Percentiles rank a stretch among this genome's conserved stretches.
These are phyloP conservation scores for Parazoanthus atlanticus DNA, from an alignment of 92 coral and sea anemone species.

Conservation along the genomic window DNA sequence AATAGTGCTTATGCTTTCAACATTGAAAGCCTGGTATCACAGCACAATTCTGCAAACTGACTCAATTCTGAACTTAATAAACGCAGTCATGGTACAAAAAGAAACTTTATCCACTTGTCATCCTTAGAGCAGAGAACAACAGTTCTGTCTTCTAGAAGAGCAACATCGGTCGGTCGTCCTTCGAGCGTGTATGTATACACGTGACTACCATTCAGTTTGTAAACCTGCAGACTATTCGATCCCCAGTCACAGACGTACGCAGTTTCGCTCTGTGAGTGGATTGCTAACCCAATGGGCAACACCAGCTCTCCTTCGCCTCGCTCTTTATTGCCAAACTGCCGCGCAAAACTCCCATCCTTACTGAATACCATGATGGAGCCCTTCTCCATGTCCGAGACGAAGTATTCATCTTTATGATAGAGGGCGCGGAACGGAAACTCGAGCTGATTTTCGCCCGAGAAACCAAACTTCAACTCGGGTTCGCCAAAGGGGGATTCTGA, in stretches of 20 bases:
- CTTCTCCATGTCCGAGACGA: constrained; percentile 89
- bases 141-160: constrained; percentile 65
- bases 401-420: constrained; percentile 69
- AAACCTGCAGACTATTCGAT: constrained; percentile 77
- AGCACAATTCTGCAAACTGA: too few relatives aligned
- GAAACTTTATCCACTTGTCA: constrained; percentile 84
- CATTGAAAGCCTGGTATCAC: too few relatives aligned
- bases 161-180: constrained; percentile 88
- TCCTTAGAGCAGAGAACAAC: constrained; percentile 82
- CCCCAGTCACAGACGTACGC: constrained; percentile 89
- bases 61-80: background rate
- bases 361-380: constrained; percentile 84
- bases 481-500: constrained; percentile 81
- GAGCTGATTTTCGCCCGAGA: constrained; percentile 65
- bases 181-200: constrained; percentile 70
- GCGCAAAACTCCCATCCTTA: constrained; percentile 61
- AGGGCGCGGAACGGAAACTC: constrained; percentile 86
- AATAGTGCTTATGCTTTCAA: background rate
- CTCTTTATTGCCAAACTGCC: constrained; percentile 73
- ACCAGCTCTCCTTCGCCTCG: constrained; percentile 63
- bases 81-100: constrained; percentile 3
- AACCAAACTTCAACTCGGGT: constrained; percentile 83
- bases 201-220: constrained; percentile 70
- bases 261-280: constrained; percentile 53
- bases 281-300: constrained; percentile 78